Percentiles rank a stretch among this genome's conserved stretches.
Evolutionary conservation across 2,113 vertebrate species (phyloP).

Genomic region (Chaenocephalus aceratus): DNA sequence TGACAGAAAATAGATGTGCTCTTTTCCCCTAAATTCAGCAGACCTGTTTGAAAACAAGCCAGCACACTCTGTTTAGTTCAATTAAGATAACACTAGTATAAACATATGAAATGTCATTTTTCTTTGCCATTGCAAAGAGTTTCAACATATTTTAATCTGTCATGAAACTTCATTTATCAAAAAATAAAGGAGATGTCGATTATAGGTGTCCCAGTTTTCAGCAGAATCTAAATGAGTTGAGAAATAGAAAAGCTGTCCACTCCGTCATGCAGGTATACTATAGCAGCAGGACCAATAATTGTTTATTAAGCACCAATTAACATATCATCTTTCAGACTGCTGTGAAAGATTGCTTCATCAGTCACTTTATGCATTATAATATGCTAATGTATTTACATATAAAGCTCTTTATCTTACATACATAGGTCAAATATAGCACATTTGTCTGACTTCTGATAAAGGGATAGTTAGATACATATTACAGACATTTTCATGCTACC

Average conservation of each 20-base stretch:
- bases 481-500: too few species aligned
- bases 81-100: background rate
- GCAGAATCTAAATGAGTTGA: slow-evolving; percentile 9
- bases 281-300: slow-evolving; percentile 40
- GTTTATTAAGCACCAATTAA: slow-evolving; percentile 52
- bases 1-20: background rate
- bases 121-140: background rate
- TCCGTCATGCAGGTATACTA: slow-evolving; percentile 3
- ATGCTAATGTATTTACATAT: slow-evolving; percentile 2
- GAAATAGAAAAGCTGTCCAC: slow-evolving; percentile 27
- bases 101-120: background rate
- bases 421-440: background rate
- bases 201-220: background rate
- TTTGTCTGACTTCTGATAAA: background rate
- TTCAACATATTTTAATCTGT: background rate
- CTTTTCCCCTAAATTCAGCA: background rate
- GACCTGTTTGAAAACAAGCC: background rate
- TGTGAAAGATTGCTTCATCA: slow-evolving; percentile 34
- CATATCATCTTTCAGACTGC: slow-evolving; percentile 30
- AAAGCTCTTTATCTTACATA: background rate
- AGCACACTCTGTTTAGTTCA: background rate
- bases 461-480: too few species aligned
- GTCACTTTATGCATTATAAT: slow-evolving; percentile 22
- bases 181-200: background rate
- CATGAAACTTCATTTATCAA: background rate